Base-by-base conservation (phyloP, 1,140 invertebrate genomes). In the Galendromus occidentalis region DNA sequence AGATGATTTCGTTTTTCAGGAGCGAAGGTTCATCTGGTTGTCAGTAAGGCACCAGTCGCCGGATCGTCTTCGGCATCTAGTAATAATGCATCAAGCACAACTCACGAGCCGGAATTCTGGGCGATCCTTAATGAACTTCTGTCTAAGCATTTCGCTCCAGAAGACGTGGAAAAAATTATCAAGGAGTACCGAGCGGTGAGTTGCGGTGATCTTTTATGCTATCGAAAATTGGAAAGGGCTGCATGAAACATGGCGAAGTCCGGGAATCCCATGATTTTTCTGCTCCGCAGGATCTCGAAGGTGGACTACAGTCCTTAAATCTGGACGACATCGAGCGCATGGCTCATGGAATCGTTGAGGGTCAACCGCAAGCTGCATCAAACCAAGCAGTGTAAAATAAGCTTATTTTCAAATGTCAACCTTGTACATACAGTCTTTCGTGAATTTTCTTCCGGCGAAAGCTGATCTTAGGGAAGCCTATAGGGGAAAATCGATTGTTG, bases 151-250 rank as follows among this genome's bases (percentile, higher is more conserved):
- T 59, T 59, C 51, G 22, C 33, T 14, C 51, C 51, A 14, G 51
- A 59, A n/a, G 51, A 59, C 22, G 51, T 59, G 17, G 51, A 59
- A 4, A 59, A 59, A 22, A 59, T 59, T 9, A 59, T 59, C 51
- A 33, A 59, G 6, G 51, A 59, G 51, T 59, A 59, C 20, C 25
- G 33, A 59, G 33, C 25, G 51, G 51, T 59, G 22, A 39, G 33
- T 39, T 39, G 4, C 9, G 4, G 33, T 6, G 33, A n/a, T n/a
- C n/a, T n/a, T 39, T 39, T 39, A 39, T 39, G 4, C 4, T 39
- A 39, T 39, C 33, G 33, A n/a, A n/a, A n/a, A n/a, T n/a, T n/a
- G n/a, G n/a, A n/a, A n/a, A n/a, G n/a, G n/a, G n/a, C n/a, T n/a
- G n/a, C n/a, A n/a, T n/a, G n/a, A n/a, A n/a, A n/a, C n/a, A n/a